These are phyloP conservation scores for Notarius lentiginosus DNA, from an alignment of 2,113 vertebrate species.

Conservation along the genomic window DNA sequence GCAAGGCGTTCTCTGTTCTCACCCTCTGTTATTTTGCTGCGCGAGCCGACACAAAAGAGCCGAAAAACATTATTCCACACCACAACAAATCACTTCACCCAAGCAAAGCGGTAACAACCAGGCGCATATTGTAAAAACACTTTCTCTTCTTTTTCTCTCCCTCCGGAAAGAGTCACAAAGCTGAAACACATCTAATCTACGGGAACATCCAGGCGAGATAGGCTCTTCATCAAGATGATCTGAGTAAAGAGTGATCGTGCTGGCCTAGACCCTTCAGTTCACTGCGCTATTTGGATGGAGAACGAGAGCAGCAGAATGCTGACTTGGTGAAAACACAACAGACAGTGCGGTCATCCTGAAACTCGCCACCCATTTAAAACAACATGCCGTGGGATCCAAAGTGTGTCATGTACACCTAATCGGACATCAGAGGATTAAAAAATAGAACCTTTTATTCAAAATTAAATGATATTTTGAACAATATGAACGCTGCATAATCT, in stretches of 20 bases:
- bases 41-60: constrained; percentile 30
- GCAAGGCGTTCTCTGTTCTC: constrained; percentile 29
- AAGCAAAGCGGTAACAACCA: not conserved
- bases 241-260: constrained; percentile 37
- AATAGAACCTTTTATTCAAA: not conserved
- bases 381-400: constrained; percentile 4
- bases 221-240: constrained; percentile 45
- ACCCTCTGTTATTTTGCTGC: constrained; percentile 20
- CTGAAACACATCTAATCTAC: constrained; percentile 36
- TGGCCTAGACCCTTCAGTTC: constrained; percentile 41
- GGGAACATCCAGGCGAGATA: constrained; percentile 32
- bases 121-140: not conserved
- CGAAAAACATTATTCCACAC: constrained; percentile 14
- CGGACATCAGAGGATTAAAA: constrained; percentile 3
- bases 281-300: constrained; percentile 34
- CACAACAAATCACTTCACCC: constrained; percentile 29
- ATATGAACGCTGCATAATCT: not conserved
- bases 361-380: constrained; percentile 2
- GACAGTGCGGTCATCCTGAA: constrained; percentile 28
- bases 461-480: not conserved
- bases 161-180: constrained; percentile 20
- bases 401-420: constrained; percentile 5
- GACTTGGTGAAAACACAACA: constrained; percentile 43
- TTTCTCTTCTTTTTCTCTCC: not conserved
- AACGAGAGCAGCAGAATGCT: constrained; percentile 47